phyloP scores from a whole-genome alignment of 2,113 vertebrate genomes.

The Platichthys flesus region DNA sequence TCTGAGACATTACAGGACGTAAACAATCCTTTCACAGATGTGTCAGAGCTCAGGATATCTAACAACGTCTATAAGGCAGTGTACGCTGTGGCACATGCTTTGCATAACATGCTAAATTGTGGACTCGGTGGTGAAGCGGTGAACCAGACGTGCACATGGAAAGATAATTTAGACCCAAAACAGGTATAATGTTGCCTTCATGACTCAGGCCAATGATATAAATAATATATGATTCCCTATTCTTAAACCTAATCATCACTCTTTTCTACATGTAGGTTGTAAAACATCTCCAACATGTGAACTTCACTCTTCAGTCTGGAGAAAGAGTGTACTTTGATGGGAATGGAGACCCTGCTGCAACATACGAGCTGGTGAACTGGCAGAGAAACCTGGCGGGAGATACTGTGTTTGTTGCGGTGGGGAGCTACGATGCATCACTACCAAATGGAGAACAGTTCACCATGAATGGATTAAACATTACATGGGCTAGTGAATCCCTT shows the following conservation, averaged over 20 bases:
- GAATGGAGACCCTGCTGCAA: conserved; percentile 79
- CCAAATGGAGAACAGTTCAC: conserved; percentile 72
- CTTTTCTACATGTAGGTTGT: conserved; percentile 62
- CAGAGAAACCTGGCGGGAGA: conserved; percentile 73
- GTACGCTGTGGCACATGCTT: conserved; percentile 78
- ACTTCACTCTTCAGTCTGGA: conserved; percentile 76
- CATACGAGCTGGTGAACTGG: conserved; percentile 84
- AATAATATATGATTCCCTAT: neutral
- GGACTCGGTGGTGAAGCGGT: conserved; percentile 12
- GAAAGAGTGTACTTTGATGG: conserved; percentile 78
- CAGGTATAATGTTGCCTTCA: conserved; percentile 54
- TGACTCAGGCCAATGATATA: neutral
- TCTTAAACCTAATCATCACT: neutral
- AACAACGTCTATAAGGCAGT: conserved; percentile 84
- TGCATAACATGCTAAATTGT: conserved; percentile 73
- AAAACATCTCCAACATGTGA: conserved; percentile 71
- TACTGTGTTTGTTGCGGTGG: conserved; percentile 72
- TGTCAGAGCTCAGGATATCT: conserved; percentile 80
- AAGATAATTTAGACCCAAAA: conserved; percentile 39
- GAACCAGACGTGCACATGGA: conserved; percentile 55
- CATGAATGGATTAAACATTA: conserved; percentile 71
- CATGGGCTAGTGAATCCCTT: conserved; percentile 68
- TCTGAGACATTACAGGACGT: conserved; percentile 73
- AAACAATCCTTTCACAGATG: conserved; percentile 77
- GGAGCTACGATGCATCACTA: conserved; percentile 79